Percentiles rank a stretch among this genome's conserved stretches.
Evolutionary conservation across 1,140 invertebrate species (phyloP).

Genomic region (Drosophila chauvacae): DNA sequence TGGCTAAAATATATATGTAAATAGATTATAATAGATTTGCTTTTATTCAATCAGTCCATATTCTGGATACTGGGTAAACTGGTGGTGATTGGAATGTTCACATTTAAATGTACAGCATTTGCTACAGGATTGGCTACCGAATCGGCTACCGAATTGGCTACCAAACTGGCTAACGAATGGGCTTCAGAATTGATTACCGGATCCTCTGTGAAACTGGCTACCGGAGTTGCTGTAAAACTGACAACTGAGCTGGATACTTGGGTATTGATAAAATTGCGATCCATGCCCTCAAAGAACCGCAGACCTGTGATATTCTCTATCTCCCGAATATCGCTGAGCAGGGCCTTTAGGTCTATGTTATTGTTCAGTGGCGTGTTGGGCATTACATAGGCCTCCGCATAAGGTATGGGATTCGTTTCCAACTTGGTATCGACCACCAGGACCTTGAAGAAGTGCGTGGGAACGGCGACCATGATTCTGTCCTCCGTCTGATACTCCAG

Average conservation of each 20-base stretch:
- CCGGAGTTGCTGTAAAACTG: not conserved
- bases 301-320: conserved; percentile 96
- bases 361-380: conserved; percentile 94
- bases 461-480: conserved; percentile 96
- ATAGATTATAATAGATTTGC: not conserved
- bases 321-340: conserved; percentile 93
- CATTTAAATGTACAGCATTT: not conserved
- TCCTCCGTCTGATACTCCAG: conserved; percentile 98
- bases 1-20: not conserved
- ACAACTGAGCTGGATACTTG: conserved; percentile 14
- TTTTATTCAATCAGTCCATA: not conserved
- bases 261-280: conserved; percentile 62
- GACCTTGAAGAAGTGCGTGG: conserved; percentile 99
- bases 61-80: not conserved
- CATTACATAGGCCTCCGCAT: conserved; percentile 97
- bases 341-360: conserved; percentile 89
- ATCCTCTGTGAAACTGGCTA: not conserved
- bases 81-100: not conserved
- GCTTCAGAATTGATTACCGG: not conserved
- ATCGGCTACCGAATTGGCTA: not conserved
- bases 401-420: conserved; percentile 87
- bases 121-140: not conserved
- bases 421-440: conserved; percentile 89
- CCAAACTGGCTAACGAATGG: not conserved
- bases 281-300: conserved; percentile 93